Evolutionary conservation across 2,888 invertebrate genomes (phyloP), one percentile per base, ranked within the genome.

Genomic region (Podabrus alpinus): DNA sequence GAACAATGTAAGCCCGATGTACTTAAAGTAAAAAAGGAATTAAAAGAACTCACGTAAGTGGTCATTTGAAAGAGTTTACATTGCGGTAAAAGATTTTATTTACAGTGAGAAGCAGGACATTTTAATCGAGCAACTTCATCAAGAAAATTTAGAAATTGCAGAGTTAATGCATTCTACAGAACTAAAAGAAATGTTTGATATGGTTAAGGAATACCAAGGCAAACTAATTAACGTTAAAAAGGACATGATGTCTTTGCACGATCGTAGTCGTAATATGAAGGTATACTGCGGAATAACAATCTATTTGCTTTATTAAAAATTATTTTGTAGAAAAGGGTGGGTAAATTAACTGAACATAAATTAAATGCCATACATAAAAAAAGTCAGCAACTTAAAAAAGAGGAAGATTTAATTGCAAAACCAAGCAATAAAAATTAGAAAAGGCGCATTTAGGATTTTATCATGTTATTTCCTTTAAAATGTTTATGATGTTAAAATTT

Each of bases 221-320:
- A 89, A 88, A 82, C 80, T 89, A 73, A 75, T 81, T 15, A 83
- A 80, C 64, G 85, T 89, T 61, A 89, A 88, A 77, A 87, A 85
- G 76, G 88, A 88, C 78, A 89, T 89, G 87, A 79, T 82, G 66
- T 77, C 77, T 45, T 82, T 88, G 67, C 88, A 88, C 78, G 89
- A 89, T 69, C 84, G 85, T 78, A 86, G 86, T 66, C 80, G 82
- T 1, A 88, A 87, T 80, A 80, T 89, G 45, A 88, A 88, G 84
- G 88, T 88, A 81, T 60, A 62, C 70, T 13, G 0, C 19, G 16
- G 3, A 9, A 62, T 3, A 17, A 64, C 13, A 64, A 64, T 19
- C n/a, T 9, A 9, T 3, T 62, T 19, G 5, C 13, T n/a, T 7
- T 60, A 3, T 64, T 64, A 64, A 64, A 60, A 19, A 16, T 64